Percentiles rank a stretch among this genome's conserved stretches.
Evolutionary conservation across 2,888 invertebrate species (phyloP).

Genomic region (Ceramica pisi): DNA sequence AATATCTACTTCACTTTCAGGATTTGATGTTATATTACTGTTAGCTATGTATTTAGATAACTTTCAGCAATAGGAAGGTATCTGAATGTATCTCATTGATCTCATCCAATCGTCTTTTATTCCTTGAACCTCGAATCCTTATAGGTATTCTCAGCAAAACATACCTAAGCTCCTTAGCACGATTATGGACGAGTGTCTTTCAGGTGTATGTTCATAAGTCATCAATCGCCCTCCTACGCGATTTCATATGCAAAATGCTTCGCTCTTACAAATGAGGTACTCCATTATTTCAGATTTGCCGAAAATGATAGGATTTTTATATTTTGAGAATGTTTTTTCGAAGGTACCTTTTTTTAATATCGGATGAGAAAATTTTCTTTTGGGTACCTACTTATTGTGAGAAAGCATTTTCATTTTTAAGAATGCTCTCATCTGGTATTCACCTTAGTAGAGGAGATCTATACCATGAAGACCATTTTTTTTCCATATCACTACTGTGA

Average conservation of each 20-base stretch:
- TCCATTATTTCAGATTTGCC: slow-evolving; percentile 86
- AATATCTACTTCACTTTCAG: too few species aligned
- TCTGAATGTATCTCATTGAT: too few species aligned
- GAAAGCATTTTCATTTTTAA: too few species aligned
- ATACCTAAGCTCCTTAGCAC: slow-evolving; percentile 31
- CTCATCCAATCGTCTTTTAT: not conserved
- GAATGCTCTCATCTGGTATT: not conserved
- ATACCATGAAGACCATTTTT: too few species aligned
- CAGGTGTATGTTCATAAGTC: slow-evolving; percentile 71
- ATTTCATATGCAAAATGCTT: slow-evolving; percentile 87
- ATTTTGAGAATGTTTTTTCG: slow-evolving; percentile 57
- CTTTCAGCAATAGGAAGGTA: too few species aligned
- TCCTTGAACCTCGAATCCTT: not conserved
- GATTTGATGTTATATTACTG: too few species aligned
- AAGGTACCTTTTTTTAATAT: not conserved
- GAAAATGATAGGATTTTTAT: slow-evolving; percentile 82
- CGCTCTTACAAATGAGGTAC: slow-evolving; percentile 85
- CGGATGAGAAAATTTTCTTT: not conserved
- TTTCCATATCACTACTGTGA: too few species aligned
- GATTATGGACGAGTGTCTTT: slow-evolving; percentile 45
- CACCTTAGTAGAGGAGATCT: not conserved
- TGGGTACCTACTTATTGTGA: too few species aligned
- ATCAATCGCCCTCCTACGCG: slow-evolving; percentile 79
- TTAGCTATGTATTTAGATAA: too few species aligned
- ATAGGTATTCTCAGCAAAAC: slow-evolving; percentile 8